Evolutionary conservation across 2,797 vertebrate species (phyloP).

Genomic region (Anomalospiza imberbis): DNA sequence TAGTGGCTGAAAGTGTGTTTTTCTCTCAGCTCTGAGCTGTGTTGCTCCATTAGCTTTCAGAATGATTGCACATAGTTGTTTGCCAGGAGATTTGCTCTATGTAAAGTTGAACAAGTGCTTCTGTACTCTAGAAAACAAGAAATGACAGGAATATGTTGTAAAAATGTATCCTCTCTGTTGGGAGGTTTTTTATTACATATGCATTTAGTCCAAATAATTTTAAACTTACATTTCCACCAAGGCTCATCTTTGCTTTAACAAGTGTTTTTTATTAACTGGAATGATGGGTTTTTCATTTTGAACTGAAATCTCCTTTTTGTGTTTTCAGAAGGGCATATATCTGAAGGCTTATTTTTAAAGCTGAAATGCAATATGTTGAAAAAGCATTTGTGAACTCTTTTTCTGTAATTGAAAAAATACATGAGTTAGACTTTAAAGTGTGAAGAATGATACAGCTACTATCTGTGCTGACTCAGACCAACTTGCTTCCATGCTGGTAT

Average conservation of each 20-base stretch:
- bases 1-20: not conserved
- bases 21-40: not conserved
- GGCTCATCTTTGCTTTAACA: constrained; percentile 73
- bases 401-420: constrained; percentile 46
- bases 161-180: constrained; percentile 69
- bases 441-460: constrained; percentile 39
- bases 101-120: constrained; percentile 22
- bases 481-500: constrained; percentile 62
- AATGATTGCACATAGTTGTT: not conserved
- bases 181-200: constrained; percentile 72
- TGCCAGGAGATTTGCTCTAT: not conserved
- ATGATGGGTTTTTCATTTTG: constrained; percentile 45
- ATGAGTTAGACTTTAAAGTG: constrained; percentile 43
- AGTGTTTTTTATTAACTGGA: constrained; percentile 68
- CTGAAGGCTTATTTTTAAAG: constrained; percentile 49
- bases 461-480: constrained; percentile 65
- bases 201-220: constrained; percentile 71
- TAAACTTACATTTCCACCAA: constrained; percentile 72
- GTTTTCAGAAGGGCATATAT: constrained; percentile 47
- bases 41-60: not conserved
- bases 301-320: constrained; percentile 46
- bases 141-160: constrained; percentile 61
- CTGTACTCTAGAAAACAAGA: constrained; percentile 46
- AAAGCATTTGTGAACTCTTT: constrained; percentile 62
- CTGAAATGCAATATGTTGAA: constrained; percentile 64